phyloP scores from a whole-genome alignment of 2,797 vertebrate genomes.

The Cyclopterus lumpus region DNA sequence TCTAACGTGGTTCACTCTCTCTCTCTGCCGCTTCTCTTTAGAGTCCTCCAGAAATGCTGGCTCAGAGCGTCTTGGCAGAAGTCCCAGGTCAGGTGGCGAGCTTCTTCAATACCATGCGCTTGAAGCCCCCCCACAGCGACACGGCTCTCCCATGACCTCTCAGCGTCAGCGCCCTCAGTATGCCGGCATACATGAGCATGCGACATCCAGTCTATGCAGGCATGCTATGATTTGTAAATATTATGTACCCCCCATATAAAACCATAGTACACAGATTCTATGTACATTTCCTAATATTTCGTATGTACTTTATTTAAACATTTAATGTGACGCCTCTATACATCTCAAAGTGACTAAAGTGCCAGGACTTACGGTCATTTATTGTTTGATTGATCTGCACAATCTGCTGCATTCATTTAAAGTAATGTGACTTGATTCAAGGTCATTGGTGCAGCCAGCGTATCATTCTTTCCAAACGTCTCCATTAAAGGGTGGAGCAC shows the following conservation, averaged over 20 bases:
- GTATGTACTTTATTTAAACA: not conserved
- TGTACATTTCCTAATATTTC: slow-evolving; percentile 1
- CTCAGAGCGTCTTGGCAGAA: slow-evolving; percentile 93
- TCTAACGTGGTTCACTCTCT: not conserved
- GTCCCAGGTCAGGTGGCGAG: slow-evolving; percentile 91
- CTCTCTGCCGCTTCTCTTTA: slow-evolving; percentile 31
- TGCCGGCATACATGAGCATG: slow-evolving; percentile 9
- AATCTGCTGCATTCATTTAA: not conserved
- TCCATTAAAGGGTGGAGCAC: not conserved
- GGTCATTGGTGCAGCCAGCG: not conserved
- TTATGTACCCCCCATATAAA: not conserved
- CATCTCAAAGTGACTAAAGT: slow-evolving; percentile 44
- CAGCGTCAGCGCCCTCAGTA: slow-evolving; percentile 29
- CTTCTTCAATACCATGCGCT: slow-evolving; percentile 89
- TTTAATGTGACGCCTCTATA: not conserved
- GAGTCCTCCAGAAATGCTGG: slow-evolving; percentile 88
- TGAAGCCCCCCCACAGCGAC: slow-evolving; percentile 83
- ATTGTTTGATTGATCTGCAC: not conserved
- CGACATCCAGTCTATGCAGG: not conserved
- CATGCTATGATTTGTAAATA: slow-evolving; percentile 6
- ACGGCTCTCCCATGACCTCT: slow-evolving; percentile 34
- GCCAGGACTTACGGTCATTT: slow-evolving; percentile 26
- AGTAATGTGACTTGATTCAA: not conserved
- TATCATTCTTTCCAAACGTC: slow-evolving; percentile 7
- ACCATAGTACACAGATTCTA: not conserved